These are phyloP conservation scores for Stenodema calcarata DNA, from an alignment of 2,888 invertebrate genomes.

Conservation along the genomic window DNA sequence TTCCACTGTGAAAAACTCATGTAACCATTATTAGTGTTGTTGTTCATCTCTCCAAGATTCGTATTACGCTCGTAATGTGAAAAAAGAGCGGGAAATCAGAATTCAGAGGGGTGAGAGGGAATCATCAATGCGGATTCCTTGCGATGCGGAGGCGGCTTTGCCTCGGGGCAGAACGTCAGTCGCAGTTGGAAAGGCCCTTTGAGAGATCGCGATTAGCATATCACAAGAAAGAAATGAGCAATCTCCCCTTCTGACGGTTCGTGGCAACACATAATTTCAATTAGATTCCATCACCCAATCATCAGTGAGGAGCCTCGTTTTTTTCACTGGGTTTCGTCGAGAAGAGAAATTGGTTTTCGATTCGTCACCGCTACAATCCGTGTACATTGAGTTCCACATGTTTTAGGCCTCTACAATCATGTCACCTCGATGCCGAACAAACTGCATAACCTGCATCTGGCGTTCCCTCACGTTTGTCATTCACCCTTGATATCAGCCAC, in stretches of 20 bases:
- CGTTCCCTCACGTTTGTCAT: too few relatives aligned
- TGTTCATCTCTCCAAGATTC: background rate
- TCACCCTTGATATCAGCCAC: too few relatives aligned
- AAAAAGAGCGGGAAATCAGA: background rate
- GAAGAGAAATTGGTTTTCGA: too few relatives aligned
- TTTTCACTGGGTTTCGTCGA: too few relatives aligned
- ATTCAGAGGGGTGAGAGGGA: background rate
- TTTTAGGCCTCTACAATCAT: too few relatives aligned
- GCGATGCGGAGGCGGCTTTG: background rate
- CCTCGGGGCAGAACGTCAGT: background rate
- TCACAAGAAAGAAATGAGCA: constrained; percentile 2
- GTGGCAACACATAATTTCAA: background rate
- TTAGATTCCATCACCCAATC: background rate
- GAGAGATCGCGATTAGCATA: constrained; percentile 28
- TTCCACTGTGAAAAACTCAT: too few relatives aligned
- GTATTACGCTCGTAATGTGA: background rate
- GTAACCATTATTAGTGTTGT: too few relatives aligned
- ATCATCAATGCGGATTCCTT: background rate
- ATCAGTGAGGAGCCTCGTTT: too few relatives aligned
- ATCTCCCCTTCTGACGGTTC: background rate
- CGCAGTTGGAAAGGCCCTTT: constrained; percentile 19
- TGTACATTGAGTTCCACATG: too few relatives aligned
- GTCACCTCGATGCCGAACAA: too few relatives aligned
- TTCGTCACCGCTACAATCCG: too few relatives aligned
- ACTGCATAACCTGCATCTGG: too few relatives aligned